Evolutionary conservation across 2,113 vertebrate species (phyloP).

Genomic region (Suncus etruscus): DNA sequence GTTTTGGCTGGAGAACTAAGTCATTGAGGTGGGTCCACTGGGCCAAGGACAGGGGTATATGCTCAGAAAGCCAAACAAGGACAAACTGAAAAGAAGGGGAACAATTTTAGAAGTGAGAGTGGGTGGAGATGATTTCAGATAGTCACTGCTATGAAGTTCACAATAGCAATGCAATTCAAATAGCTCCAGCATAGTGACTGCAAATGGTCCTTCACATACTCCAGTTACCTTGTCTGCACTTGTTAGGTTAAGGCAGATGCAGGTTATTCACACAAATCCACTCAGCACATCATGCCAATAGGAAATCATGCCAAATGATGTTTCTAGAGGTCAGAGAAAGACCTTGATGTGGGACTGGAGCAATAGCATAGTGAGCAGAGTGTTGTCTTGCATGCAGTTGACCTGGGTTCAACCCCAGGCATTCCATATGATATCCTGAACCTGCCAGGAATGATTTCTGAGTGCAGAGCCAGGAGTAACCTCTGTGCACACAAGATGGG

Average conservation of each 20-base stretch:
- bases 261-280: neutral
- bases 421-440: too few relatives aligned
- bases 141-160: neutral
- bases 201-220: neutral
- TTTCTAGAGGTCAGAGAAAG: neutral
- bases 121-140: neutral
- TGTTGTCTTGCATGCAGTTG: too few relatives aligned
- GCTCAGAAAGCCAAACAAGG: too few relatives aligned
- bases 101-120: neutral
- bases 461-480: too few relatives aligned
- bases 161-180: neutral
- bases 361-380: too few relatives aligned
- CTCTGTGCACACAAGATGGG: too few relatives aligned
- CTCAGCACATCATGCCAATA: neutral
- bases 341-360: neutral
- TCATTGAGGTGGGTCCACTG: neutral
- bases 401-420: too few relatives aligned
- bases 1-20: constrained; percentile 4
- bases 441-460: too few relatives aligned
- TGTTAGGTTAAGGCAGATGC: neutral
- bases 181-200: neutral
- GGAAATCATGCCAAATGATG: neutral
- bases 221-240: constrained; percentile 5
- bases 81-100: too few relatives aligned
- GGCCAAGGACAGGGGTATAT: neutral